Evolutionary conservation across 2,888 invertebrate species (phyloP).

Genomic region (Nomada ferruginata): DNA sequence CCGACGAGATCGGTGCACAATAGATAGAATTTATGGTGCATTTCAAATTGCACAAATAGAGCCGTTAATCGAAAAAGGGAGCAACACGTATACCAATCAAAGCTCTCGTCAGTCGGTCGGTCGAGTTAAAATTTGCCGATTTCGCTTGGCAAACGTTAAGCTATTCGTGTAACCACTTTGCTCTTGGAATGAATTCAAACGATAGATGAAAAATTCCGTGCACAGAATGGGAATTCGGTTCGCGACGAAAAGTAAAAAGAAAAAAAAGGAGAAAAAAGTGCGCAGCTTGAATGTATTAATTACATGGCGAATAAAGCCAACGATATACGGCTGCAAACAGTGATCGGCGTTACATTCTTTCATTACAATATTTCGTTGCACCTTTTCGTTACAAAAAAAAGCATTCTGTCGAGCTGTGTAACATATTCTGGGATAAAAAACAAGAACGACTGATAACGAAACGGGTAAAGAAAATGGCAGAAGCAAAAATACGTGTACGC

Average conservation of each 20-base stretch:
- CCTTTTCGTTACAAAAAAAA: neutral
- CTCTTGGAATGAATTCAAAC: constrained; percentile 43
- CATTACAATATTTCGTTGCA: no score
- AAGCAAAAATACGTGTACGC: constrained; percentile 3
- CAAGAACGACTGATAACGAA: neutral
- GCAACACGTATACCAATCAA: neutral
- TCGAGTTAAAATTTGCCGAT: constrained; percentile 29
- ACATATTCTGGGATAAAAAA: neutral
- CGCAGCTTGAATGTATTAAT: no score
- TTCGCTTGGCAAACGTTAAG: constrained; percentile 26
- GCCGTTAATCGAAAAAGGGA: neutral
- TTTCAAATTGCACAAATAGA: neutral
- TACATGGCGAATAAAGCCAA: no score
- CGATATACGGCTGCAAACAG: no score
- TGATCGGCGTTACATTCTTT: no score
- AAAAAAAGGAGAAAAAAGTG: neutral
- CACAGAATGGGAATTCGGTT: constrained; percentile 1
- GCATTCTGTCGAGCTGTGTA: neutral
- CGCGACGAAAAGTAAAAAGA: neutral
- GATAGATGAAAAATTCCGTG: constrained; percentile 38
- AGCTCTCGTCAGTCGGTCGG: neutral
- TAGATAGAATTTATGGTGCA: neutral
- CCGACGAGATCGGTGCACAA: neutral
- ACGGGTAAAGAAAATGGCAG: neutral
- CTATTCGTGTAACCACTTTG: constrained; percentile 26